Conservation (phyloP, 2,797 vertebrate species). For the Lepilemur septentrionalis region DNA sequence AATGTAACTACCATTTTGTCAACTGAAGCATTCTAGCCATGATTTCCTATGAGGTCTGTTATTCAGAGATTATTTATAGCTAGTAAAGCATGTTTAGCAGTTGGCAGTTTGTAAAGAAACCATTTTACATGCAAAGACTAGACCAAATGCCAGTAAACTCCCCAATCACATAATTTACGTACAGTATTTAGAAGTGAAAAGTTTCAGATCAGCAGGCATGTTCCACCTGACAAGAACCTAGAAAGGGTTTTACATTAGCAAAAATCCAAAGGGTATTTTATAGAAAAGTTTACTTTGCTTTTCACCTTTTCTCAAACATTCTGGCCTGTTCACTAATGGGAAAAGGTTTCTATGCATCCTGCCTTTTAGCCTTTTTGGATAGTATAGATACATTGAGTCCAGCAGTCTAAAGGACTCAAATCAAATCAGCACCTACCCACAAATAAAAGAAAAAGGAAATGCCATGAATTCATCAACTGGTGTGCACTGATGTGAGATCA, state of each 20-base stretch:
- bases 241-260: slow-evolving; percentile 22
- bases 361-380: not conserved
- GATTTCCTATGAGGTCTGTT: slow-evolving; percentile 58
- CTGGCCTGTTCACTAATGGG: not conserved
- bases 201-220: slow-evolving; percentile 44
- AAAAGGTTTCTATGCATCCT: not conserved
- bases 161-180: slow-evolving; percentile 50
- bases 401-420: not conserved
- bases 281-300: slow-evolving; percentile 27
- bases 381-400: not conserved
- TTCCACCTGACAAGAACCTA: slow-evolving; percentile 53
- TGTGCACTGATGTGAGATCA: not conserved
- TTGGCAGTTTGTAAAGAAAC: slow-evolving; percentile 43
- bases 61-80: slow-evolving; percentile 65
- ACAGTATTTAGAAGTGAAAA: slow-evolving; percentile 59
- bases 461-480: not conserved
- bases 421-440: not conserved
- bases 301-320: slow-evolving; percentile 45
- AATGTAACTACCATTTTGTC: not conserved
- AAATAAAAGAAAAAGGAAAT: not conserved
- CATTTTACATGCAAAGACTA: slow-evolving; percentile 64
- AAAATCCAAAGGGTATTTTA: not conserved
- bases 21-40: not conserved
- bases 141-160: slow-evolving; percentile 50
- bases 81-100: slow-evolving; percentile 30